These are phyloP conservation scores for Pluvialis apricaria DNA, from an alignment of 2,113 vertebrate genomes.

Conservation along the genomic window DNA sequence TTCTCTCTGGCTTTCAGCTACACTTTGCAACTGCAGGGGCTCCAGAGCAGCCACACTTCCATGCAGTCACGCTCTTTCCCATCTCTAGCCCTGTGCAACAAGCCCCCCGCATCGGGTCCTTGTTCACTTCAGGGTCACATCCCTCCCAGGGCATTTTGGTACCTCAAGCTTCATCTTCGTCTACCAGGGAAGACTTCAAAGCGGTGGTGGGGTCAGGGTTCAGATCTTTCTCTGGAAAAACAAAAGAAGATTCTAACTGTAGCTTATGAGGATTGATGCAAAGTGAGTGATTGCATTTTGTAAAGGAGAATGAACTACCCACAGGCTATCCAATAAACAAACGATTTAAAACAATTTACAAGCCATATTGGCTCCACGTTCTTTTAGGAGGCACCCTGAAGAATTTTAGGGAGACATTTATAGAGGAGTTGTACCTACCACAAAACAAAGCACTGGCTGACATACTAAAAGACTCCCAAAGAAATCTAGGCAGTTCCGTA, in stretches of 20 bases:
- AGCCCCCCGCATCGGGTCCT: not conserved
- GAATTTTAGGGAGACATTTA: not conserved
- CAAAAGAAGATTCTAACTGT: not conserved
- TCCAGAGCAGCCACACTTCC: not conserved
- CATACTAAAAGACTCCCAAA: not conserved
- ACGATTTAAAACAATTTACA: not conserved
- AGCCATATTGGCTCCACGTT: not conserved
- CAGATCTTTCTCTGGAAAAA: not conserved
- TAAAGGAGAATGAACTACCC: not conserved
- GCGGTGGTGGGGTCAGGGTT: not conserved
- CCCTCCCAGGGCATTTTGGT: not conserved
- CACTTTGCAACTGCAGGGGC: not conserved
- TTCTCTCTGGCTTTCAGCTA: not conserved
- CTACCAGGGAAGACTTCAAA: slow-evolving; percentile 5
- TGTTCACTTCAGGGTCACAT: not conserved
- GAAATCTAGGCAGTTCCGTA: not conserved
- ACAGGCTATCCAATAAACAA: not conserved
- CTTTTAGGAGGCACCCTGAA: not conserved
- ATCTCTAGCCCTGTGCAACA: not conserved
- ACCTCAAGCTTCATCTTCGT: slow-evolving; percentile 3
- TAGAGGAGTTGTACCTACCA: not conserved
- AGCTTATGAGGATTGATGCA: not conserved
- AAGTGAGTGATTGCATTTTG: not conserved
- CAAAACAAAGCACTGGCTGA: not conserved
- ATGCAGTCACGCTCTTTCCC: not conserved